Evolutionary conservation across 2,888 invertebrate genomes (phyloP).

Genomic region (Parnassius orleans): DNA sequence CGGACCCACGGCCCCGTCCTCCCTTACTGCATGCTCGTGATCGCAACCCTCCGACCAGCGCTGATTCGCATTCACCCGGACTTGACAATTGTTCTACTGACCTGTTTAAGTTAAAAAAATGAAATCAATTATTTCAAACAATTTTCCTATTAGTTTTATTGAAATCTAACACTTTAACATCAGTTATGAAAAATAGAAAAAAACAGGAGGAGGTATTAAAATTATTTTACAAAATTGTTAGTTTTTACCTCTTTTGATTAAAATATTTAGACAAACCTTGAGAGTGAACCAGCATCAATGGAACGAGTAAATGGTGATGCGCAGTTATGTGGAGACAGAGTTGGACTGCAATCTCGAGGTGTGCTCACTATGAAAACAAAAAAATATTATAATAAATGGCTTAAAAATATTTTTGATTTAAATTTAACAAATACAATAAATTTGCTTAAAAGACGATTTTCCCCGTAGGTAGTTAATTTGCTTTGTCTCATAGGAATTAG

Average conservation of each 20-base stretch:
- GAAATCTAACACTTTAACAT: too few relatives aligned
- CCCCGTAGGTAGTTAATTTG: too few relatives aligned
- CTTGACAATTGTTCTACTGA: constrained; percentile 92
- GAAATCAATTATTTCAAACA: neutral
- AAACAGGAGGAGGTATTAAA: too few relatives aligned
- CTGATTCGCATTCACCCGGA: constrained; percentile 86
- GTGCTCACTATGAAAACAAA: constrained; percentile 83
- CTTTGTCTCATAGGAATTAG: too few relatives aligned
- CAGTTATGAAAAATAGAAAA: too few relatives aligned
- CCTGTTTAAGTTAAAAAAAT: constrained; percentile 50
- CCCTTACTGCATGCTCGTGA: constrained; percentile 67
- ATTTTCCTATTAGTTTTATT: too few relatives aligned
- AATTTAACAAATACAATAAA: too few relatives aligned
- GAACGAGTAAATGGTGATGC: constrained; percentile 87
- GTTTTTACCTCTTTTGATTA: neutral
- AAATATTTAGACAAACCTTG: constrained; percentile 70
- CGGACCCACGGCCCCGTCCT: constrained; percentile 85
- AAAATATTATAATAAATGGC: neutral
- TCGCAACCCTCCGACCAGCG: constrained; percentile 72
- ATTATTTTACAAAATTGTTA: too few relatives aligned
- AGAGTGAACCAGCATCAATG: constrained; percentile 84
- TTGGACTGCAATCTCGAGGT: constrained; percentile 91
- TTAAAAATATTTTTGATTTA: too few relatives aligned
- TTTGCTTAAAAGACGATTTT: too few relatives aligned
- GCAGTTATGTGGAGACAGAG: constrained; percentile 89